Evolutionary conservation across 2,888 invertebrate genomes (phyloP).

Genomic region (Belgica antarctica): DNA sequence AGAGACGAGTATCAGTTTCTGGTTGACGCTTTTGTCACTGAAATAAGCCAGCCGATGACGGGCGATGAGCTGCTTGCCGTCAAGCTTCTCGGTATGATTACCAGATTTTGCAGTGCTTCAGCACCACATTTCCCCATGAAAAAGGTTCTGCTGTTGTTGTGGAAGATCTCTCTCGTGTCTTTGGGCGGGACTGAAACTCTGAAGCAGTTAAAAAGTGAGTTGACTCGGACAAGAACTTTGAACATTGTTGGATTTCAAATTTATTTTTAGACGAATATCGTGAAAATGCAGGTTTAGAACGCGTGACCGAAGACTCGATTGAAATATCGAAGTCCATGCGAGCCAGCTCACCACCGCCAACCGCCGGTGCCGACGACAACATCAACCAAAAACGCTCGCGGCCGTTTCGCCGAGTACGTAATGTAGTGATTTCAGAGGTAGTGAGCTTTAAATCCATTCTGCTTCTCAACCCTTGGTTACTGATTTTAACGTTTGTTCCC

Average conservation of each 20-base stretch:
- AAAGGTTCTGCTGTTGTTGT: slow-evolving; percentile 88
- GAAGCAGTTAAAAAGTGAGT: slow-evolving; percentile 68
- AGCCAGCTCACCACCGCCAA: slow-evolving; percentile 91
- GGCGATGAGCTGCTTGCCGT: slow-evolving; percentile 84
- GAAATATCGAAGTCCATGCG: slow-evolving; percentile 93
- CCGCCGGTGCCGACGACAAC: slow-evolving; percentile 82
- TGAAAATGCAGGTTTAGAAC: slow-evolving; percentile 68
- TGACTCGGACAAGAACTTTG: background rate
- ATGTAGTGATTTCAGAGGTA: slow-evolving; percentile 48
- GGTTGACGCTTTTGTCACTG: slow-evolving; percentile 60
- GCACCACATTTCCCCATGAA: slow-evolving; percentile 98
- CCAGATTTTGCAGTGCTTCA: slow-evolving; percentile 90
- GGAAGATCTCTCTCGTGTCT: slow-evolving; percentile 91
- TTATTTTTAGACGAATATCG: slow-evolving; percentile 58
- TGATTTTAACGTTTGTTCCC: background rate
- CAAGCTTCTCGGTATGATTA: slow-evolving; percentile 92
- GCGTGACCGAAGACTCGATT: slow-evolving; percentile 86
- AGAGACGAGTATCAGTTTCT: slow-evolving; percentile 55
- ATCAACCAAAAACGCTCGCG: slow-evolving; percentile 75
- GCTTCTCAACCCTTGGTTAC: slow-evolving; percentile 27
- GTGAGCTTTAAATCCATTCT: slow-evolving; percentile 46
- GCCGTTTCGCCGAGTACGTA: slow-evolving; percentile 64
- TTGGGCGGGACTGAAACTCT: slow-evolving; percentile 88
- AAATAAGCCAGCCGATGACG: slow-evolving; percentile 61
- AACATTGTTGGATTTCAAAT: slow-evolving; percentile 24